Conservation (phyloP, 1,140 invertebrate species). For the Brachionus rubens region DNA sequence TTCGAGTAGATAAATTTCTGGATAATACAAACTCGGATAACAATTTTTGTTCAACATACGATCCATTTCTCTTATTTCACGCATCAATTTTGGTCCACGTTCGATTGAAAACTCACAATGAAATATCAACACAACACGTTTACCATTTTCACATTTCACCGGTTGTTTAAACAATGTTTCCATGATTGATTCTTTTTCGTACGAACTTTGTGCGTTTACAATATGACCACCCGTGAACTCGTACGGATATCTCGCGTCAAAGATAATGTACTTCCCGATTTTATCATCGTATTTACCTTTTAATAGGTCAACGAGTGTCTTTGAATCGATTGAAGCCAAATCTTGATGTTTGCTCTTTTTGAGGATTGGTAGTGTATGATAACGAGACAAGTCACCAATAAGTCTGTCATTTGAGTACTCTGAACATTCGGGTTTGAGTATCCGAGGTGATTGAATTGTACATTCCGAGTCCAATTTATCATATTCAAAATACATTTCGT, state of each 20-base stretch:
- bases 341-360: background rate
- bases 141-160: constrained; percentile 52
- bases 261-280: constrained; percentile 50
- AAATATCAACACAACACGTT: constrained; percentile 81
- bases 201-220: constrained; percentile 74
- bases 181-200: constrained; percentile 71
- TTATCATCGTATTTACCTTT: background rate
- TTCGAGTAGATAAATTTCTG: constrained; percentile 88
- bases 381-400: constrained; percentile 16
- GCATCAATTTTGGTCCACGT: constrained; percentile 77
- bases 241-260: constrained; percentile 81
- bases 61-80: constrained; percentile 74
- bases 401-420: background rate
- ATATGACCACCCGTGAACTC: constrained; percentile 96
- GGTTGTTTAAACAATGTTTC: constrained; percentile 62
- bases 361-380: background rate
- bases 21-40: constrained; percentile 84
- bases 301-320: constrained; percentile 14
- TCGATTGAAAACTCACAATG: constrained; percentile 97
- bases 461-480: background rate
- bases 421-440: background rate
- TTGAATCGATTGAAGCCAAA: background rate
- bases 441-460: background rate
- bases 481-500: background rate
- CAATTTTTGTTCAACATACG: constrained; percentile 73